Conservation (phyloP, 2,113 vertebrate genomes). For the Notiomystis cincta region DNA sequence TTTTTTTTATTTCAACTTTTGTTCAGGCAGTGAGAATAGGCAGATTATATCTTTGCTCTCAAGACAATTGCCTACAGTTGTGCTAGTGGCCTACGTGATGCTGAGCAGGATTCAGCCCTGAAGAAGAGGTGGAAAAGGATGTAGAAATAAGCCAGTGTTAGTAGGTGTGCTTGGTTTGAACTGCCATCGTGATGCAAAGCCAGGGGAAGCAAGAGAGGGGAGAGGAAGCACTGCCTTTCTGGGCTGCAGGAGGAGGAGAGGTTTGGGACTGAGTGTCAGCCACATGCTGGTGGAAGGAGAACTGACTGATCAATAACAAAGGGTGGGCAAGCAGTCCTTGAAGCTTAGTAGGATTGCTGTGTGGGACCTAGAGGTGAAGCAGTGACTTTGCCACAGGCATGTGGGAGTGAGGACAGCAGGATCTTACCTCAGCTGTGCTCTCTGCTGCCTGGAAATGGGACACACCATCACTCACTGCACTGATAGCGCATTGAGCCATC, state of each 20-base stretch:
- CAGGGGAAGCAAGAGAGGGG: not conserved
- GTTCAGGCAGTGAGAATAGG: not conserved
- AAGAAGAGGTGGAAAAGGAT: not conserved
- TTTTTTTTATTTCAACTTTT: not conserved
- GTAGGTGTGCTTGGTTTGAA: not conserved
- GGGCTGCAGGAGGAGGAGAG: not conserved
- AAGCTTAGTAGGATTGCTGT: not conserved
- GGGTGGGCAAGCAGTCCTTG: not conserved
- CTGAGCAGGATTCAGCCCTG: not conserved
- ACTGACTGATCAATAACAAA: not conserved
- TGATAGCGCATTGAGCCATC: not conserved
- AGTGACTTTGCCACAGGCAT: not conserved
- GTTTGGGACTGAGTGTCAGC: not conserved
- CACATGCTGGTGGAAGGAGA: accelerated
- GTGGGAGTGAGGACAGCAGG: not conserved
- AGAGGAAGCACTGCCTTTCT: not conserved
- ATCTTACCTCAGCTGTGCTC: not conserved
- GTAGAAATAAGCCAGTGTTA: not conserved
- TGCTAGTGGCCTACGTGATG: not conserved
- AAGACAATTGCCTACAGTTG: not conserved
- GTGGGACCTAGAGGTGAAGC: not conserved
- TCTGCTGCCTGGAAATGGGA: not conserved
- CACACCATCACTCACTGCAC: not conserved
- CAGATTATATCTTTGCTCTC: not conserved
- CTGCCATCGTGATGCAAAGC: not conserved